A percentile compares a stretch with the other conserved stretches of the same genome.
phyloP scores from a whole-genome alignment of 2,113 vertebrate genomes.

The Pleuronectes platessa region DNA sequence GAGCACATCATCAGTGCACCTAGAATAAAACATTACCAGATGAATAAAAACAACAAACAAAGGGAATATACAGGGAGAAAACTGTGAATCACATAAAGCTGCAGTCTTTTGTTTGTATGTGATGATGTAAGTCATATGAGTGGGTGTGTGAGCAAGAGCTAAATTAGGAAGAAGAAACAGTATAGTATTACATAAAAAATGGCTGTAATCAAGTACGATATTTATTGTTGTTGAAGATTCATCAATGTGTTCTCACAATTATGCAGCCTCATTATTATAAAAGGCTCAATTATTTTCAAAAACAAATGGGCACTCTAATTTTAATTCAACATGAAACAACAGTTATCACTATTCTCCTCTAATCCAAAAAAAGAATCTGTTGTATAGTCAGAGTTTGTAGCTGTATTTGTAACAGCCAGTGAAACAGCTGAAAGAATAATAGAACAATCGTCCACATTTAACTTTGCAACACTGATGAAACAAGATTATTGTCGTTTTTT shows the following conservation, averaged over 20 bases:
- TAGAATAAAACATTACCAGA: conserved; percentile 32
- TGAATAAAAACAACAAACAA: conserved; percentile 12
- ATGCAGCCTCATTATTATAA: background rate
- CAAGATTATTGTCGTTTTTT: too few species aligned
- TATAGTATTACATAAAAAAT: background rate
- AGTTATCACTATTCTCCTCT: background rate
- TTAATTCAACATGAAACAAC: too few species aligned
- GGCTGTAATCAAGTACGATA: background rate
- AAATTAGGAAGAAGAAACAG: background rate
- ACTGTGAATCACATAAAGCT: background rate
- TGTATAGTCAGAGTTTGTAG: background rate
- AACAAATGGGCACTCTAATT: too few species aligned
- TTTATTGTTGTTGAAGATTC: background rate
- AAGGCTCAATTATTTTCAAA: too few species aligned
- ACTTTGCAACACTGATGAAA: too few species aligned
- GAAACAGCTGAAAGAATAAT: too few species aligned
- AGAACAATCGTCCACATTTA: too few species aligned
- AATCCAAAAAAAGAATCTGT: background rate
- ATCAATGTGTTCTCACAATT: background rate
- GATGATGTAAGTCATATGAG: background rate
- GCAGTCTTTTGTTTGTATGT: background rate
- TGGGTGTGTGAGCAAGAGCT: background rate
- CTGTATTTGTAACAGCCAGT: background rate
- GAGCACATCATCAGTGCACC: conserved; percentile 20
- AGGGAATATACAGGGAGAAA: background rate